These are phyloP conservation scores for Noctilio leporinus DNA, from an alignment of 2,113 vertebrate genomes.

Conservation along the genomic window DNA sequence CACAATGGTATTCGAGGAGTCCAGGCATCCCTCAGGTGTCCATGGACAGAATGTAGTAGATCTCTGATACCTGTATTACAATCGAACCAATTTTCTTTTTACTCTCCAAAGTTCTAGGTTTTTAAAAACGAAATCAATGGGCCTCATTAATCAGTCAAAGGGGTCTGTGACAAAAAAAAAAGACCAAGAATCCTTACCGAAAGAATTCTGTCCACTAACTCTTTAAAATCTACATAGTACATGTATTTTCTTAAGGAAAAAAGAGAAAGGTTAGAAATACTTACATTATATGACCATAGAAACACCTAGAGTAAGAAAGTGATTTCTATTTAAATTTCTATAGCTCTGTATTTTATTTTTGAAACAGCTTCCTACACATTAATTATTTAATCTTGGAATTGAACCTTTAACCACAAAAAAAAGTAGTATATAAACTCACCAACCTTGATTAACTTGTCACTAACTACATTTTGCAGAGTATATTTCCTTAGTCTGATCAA, in stretches of 20 bases:
- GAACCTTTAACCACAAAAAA: slow-evolving; percentile 8
- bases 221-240: not conserved
- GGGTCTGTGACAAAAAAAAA: not conserved
- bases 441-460: not conserved
- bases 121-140: not conserved
- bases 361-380: not conserved
- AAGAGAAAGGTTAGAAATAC: not conserved
- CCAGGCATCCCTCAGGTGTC: not conserved
- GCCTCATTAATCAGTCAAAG: not conserved
- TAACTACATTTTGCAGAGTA: not conserved
- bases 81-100: not conserved
- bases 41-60: not conserved
- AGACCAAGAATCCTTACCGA: not conserved
- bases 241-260: not conserved
- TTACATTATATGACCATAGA: not conserved
- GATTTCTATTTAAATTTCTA: not conserved
- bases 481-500: not conserved
- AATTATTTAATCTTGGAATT: slow-evolving; percentile 5
- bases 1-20: not conserved
- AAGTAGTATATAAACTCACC: not conserved
- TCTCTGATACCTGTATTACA: not conserved
- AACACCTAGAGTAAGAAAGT: not conserved
- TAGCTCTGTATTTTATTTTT: not conserved
- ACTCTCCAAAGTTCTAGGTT: not conserved
- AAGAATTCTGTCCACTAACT: not conserved